phyloP scores from a whole-genome alignment of 2,888 invertebrate species.

The Lithodes maja region DNA sequence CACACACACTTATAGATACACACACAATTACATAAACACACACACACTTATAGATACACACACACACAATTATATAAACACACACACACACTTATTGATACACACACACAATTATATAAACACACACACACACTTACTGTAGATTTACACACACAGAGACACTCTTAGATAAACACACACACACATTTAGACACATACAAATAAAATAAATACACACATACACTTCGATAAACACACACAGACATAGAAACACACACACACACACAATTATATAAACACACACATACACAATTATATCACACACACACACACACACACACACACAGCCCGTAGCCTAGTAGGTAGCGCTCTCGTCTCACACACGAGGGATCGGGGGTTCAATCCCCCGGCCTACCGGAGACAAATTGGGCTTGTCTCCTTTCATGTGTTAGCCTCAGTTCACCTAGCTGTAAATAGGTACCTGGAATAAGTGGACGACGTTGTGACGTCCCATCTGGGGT shows the following conservation, averaged over 20 bases:
- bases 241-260: background rate
- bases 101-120: background rate
- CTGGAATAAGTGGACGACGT: no score
- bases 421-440: no score
- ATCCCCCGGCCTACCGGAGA: no score
- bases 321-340: no score
- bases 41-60: background rate
- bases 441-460: no score
- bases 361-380: no score
- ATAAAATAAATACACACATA: conserved; percentile 2
- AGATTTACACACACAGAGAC: background rate
- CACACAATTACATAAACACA: no score
- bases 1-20: no score
- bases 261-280: background rate
- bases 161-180: background rate
- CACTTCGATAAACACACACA: background rate
- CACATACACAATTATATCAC: background rate
- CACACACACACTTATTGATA: background rate
- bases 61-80: background rate
- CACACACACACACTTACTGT: conserved; percentile 8
- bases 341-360: no score
- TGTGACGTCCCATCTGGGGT: no score
- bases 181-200: conserved; percentile 3
- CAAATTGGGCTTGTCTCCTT: no score
- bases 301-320: background rate